Evolutionary conservation across 2,888 invertebrate species (phyloP).

Genomic region (Sarcophaga variegata): DNA sequence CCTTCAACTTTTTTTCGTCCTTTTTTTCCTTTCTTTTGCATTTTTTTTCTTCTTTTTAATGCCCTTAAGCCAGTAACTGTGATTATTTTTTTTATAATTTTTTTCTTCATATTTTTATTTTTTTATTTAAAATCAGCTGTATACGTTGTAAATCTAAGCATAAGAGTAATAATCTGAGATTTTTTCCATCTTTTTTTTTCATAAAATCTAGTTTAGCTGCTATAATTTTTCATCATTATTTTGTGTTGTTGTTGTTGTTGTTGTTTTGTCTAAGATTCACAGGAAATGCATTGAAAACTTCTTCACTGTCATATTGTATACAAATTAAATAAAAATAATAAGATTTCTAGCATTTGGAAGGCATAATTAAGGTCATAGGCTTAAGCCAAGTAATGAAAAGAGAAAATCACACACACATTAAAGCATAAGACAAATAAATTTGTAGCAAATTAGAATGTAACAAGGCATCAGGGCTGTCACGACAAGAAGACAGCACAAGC

Average conservation of each 20-base stretch:
- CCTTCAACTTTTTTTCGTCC: not conserved
- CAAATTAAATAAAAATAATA: no score
- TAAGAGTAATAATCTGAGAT: not conserved
- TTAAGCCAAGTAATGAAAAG: no score
- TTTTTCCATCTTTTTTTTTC: not conserved
- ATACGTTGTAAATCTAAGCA: not conserved
- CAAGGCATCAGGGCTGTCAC: no score
- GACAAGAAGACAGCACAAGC: no score
- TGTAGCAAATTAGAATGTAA: no score
- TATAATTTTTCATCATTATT: not conserved
- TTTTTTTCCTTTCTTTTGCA: not conserved
- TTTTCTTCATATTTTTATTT: not conserved
- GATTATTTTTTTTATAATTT: conserved; percentile 7
- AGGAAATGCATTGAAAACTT: not conserved
- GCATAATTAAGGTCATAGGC: no score
- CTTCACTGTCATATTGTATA: not conserved
- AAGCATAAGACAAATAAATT: no score
- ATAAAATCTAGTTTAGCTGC: not conserved
- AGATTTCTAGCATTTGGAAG: no score
- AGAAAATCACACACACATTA: no score
- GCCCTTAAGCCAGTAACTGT: conserved; percentile 34
- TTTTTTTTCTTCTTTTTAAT: conserved; percentile 9
- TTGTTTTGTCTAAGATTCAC: not conserved
- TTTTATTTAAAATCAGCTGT: not conserved
- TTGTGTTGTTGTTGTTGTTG: not conserved